phyloP scores from a whole-genome alignment of 2,797 vertebrate species.

The Schizopygopsis malacanthus region DNA sequence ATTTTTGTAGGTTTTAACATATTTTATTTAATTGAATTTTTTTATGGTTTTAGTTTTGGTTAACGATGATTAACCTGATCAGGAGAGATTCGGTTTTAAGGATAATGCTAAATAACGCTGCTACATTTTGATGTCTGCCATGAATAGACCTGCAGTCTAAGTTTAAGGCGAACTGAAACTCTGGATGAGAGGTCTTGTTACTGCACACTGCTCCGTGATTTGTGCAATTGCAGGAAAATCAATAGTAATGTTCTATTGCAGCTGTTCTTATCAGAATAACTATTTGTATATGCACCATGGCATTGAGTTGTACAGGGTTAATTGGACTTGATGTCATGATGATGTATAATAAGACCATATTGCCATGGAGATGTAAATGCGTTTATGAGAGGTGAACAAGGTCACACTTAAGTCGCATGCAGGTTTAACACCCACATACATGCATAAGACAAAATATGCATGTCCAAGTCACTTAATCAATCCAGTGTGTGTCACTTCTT shows the following conservation, averaged over 20 bases:
- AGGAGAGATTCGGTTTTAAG: not conserved
- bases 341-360: not conserved
- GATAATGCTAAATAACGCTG: not conserved
- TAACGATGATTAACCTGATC: not conserved
- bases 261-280: conserved; percentile 17
- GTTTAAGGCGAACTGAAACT: not conserved
- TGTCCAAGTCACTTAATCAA: not conserved
- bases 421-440: not conserved
- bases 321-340: conserved; percentile 15
- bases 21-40: not conserved
- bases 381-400: not conserved
- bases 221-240: conserved; percentile 44
- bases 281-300: conserved; percentile 35
- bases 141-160: not conserved
- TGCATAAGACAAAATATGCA: not conserved
- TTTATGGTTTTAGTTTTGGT: not conserved
- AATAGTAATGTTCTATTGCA: conserved; percentile 31
- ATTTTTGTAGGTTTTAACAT: not conserved
- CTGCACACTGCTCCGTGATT: conserved; percentile 45
- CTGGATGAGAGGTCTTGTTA: conserved; percentile 37
- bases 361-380: not conserved
- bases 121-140: not conserved
- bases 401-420: not conserved
- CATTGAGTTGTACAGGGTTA: conserved; percentile 40
- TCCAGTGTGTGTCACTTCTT: conserved; percentile 1